These are phyloP conservation scores for Druon quercuslanigerum DNA, from an alignment of 1,140 invertebrate species.

Conservation along the genomic window DNA sequence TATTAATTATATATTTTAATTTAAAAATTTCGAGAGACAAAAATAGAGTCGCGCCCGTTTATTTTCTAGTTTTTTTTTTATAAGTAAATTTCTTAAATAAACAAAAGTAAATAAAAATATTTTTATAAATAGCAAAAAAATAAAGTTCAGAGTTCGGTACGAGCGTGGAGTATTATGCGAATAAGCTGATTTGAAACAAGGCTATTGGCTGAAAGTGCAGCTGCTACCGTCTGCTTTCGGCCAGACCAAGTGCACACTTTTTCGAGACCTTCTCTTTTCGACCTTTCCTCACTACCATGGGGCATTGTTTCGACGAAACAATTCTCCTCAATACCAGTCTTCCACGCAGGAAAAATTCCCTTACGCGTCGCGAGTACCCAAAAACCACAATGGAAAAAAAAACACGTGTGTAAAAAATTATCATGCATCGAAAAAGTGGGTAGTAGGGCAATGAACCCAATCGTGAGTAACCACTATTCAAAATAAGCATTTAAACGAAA, in stretches of 20 bases:
- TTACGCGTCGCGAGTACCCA: no score
- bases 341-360: neutral
- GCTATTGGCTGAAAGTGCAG: slow-evolving; percentile 64
- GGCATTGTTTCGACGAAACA: slow-evolving; percentile 6
- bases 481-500: no score
- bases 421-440: no score
- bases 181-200: slow-evolving; percentile 68
- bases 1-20: no score
- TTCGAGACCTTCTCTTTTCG: slow-evolving; percentile 37
- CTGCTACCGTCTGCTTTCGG: slow-evolving; percentile 49
- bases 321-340: neutral
- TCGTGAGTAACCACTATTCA: no score
- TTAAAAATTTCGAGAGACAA: no score
- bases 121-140: no score
- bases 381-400: no score
- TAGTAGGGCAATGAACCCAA: no score
- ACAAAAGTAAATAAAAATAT: neutral
- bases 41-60: no score
- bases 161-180: slow-evolving; percentile 39
- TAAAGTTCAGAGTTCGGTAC: neutral
- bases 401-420: no score
- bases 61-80: no score
- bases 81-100: neutral
- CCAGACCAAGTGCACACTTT: slow-evolving; percentile 29
- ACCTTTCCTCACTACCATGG: slow-evolving; percentile 13